Evolutionary conservation across 2,797 vertebrate genomes (phyloP), one percentile per base, ranked within the genome.

Genomic region (Euthynnus affinis): DNA sequence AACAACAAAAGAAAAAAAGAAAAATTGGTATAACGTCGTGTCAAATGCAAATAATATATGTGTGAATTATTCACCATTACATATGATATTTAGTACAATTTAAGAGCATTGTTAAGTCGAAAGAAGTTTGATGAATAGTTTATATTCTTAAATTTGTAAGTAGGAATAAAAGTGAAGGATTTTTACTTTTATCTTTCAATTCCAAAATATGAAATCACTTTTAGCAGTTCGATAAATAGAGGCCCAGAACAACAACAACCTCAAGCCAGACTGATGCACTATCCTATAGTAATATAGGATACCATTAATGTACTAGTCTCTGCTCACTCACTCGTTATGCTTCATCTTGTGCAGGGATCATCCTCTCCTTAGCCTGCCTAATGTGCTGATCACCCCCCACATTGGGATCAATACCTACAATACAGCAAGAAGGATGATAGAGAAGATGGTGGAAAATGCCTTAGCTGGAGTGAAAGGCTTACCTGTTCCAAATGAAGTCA

Each of bases 311-410:
- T 15, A 29, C 23, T 58, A 25, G 13, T 49, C 10, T 2, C 34
- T 18, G 10, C 48, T 55, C 18, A 15, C 23, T 58, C 59, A 23
- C 60, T 70, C 64, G 8, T 37, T 9, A 9, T 84, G 79, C 68
- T 59, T 87, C 85, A 13, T 75, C 23, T 34, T 48, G 5, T 81
- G 46, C 88, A 95, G 95, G 90, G 91, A 93, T 85, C 94, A 95
- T 53, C 90, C 82, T 1, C 81, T 95, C 80, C 76, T 95, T 40
- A 71, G 90, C 61, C 71, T 96, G 74, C 93, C 90, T 34, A 96
- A 96, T 0, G 8, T 94, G 70, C 82, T 90, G 71, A 64, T 96
- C 87, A 93, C 88, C 0, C 94, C 94, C 79, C 94, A 96, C 44
- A 59, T 92, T 0, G 91, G 94, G 70, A 85, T 67, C 76, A 88